Percentiles rank a stretch among this genome's conserved stretches.
phyloP scores from a whole-genome alignment of 2,888 invertebrate species.

The Hypsopygia costalis region DNA sequence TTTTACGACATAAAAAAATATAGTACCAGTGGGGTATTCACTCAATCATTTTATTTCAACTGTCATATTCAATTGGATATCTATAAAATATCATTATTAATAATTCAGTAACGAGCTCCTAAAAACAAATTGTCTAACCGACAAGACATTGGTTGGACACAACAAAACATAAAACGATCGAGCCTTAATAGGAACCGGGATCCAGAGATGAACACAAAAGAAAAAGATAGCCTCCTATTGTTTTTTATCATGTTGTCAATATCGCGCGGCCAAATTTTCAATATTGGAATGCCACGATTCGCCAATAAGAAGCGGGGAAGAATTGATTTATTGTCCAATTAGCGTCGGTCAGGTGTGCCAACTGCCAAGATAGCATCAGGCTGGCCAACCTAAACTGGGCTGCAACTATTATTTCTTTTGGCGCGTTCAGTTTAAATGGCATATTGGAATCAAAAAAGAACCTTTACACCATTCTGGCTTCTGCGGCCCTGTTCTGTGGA shows the following conservation, averaged over 20 bases:
- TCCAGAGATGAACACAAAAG: conserved; percentile 77
- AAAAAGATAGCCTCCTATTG: conserved; percentile 75
- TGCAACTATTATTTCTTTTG: conserved; percentile 74
- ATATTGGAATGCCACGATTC: conserved; percentile 80
- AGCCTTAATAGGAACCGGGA: conserved; percentile 74
- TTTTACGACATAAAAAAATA: too few relatives aligned
- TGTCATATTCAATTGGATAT: conserved; percentile 35
- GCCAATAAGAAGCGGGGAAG: conserved; percentile 80
- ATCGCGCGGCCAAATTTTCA: conserved; percentile 80
- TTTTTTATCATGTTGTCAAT: conserved; percentile 81
- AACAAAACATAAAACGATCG: conserved; percentile 69
- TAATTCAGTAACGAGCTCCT: conserved; percentile 72
- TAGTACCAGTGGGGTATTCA: background rate
- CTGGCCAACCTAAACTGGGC: conserved; percentile 75
- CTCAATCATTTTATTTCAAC: conserved; percentile 23
- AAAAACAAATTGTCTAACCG: conserved; percentile 77
- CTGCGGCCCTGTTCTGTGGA: conserved; percentile 46
- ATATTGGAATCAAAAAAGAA: conserved; percentile 77
- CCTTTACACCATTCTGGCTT: conserved; percentile 71
- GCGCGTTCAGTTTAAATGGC: conserved; percentile 74
- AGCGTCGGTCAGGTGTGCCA: conserved; percentile 81
- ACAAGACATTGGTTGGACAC: conserved; percentile 66
- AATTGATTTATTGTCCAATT: conserved; percentile 82
- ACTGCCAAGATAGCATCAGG: conserved; percentile 80
- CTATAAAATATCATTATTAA: conserved; percentile 62